phyloP scores from a whole-genome alignment of 2,113 vertebrate genomes.

The Varanus komodoensis region DNA sequence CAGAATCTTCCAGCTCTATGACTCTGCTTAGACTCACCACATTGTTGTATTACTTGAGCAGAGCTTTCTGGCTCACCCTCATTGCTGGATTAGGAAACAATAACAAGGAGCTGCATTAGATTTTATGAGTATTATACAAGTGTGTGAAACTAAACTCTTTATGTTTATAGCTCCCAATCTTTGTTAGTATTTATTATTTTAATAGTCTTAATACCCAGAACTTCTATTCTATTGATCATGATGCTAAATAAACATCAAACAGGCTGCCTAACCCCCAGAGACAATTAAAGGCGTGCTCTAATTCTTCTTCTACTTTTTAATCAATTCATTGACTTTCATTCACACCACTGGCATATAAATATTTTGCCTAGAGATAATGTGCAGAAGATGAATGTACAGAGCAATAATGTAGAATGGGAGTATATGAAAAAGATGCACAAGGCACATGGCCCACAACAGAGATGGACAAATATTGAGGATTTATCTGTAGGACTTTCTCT shows the following conservation, averaged over 20 bases:
- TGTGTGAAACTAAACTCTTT: background rate
- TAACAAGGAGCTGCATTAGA: background rate
- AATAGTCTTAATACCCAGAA: background rate
- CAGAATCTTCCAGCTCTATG: background rate
- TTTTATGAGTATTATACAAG: background rate
- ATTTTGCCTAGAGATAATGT: background rate
- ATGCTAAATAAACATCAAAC: slow-evolving; percentile 16
- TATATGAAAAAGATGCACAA: background rate
- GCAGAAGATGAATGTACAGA: background rate
- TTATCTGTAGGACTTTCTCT: background rate
- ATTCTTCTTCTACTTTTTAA: slow-evolving; percentile 15
- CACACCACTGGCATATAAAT: slow-evolving; percentile 1
- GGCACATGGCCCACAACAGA: background rate
- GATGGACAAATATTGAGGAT: background rate
- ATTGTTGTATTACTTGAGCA: too few relatives aligned
- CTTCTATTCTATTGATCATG: background rate
- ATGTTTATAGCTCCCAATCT: background rate
- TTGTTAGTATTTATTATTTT: background rate
- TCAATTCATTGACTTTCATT: background rate
- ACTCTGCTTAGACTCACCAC: too few relatives aligned
- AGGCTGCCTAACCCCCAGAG: background rate
- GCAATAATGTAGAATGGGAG: background rate
- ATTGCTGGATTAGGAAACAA: too few relatives aligned
- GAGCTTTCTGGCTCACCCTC: too few relatives aligned
- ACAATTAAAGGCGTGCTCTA: background rate